A percentile compares a stretch with the other conserved stretches of the same genome.
phyloP scores from a whole-genome alignment of 2,888 invertebrate species.

The Barypeithes pellucidus region DNA sequence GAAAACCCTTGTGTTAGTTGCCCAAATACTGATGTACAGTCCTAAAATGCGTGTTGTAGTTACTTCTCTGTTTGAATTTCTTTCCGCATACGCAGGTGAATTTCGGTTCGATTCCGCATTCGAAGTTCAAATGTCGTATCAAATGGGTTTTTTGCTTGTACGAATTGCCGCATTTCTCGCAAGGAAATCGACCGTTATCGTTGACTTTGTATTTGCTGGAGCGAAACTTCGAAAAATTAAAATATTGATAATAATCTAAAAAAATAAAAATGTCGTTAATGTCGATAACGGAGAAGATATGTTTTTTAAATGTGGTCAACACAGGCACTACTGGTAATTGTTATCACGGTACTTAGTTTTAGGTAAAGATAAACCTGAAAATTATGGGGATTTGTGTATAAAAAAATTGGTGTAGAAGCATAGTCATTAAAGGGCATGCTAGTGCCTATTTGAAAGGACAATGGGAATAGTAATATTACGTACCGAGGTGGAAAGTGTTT shows the following conservation, averaged over 20 bases:
- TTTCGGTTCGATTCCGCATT: slow-evolving; percentile 53
- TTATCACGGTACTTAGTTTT: too few relatives aligned
- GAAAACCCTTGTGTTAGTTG: background rate
- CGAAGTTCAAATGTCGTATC: slow-evolving; percentile 49
- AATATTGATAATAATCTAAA: slow-evolving; percentile 42
- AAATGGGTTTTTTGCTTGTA: slow-evolving; percentile 53
- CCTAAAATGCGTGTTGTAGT: slow-evolving; percentile 59
- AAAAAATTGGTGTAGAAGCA: too few relatives aligned
- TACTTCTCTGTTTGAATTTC: slow-evolving; percentile 72
- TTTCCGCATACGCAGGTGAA: slow-evolving; percentile 72
- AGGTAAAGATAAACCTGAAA: too few relatives aligned
- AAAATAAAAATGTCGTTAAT: slow-evolving; percentile 6
- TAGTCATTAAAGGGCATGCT: too few relatives aligned
- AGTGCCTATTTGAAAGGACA: too few relatives aligned
- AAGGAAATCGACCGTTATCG: slow-evolving; percentile 57
- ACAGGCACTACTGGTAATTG: too few relatives aligned
- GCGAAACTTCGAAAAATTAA: slow-evolving; percentile 37
- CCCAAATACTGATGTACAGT: slow-evolving; percentile 36
- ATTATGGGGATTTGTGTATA: too few relatives aligned
- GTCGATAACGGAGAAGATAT: background rate
- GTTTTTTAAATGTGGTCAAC: background rate
- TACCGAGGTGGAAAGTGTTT: too few relatives aligned
- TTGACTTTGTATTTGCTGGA: slow-evolving; percentile 59
- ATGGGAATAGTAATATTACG: too few relatives aligned
- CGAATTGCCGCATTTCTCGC: slow-evolving; percentile 42